These are phyloP conservation scores for Erpobdella octoculata DNA, from an alignment of 2,888 invertebrate genomes.

Conservation along the genomic window DNA sequence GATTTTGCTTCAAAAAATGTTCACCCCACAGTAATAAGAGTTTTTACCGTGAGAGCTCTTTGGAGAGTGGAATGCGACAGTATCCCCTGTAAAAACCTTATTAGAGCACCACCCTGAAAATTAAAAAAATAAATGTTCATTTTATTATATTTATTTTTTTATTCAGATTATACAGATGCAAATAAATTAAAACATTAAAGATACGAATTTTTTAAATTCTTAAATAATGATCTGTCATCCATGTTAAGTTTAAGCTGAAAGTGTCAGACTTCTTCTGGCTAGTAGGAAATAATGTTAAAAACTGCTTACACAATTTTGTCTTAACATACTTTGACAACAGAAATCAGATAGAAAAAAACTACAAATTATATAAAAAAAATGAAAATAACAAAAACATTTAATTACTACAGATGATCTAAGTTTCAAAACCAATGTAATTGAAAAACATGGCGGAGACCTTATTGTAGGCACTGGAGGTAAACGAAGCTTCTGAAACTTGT, in stretches of 20 bases:
- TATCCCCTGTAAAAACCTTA: slow-evolving; percentile 32
- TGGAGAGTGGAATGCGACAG: slow-evolving; percentile 18
- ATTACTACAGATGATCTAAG: neutral
- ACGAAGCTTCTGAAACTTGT: slow-evolving; percentile 19
- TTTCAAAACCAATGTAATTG: neutral
- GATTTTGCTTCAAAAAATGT: neutral
- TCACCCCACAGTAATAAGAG: neutral
- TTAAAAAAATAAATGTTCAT: neutral
- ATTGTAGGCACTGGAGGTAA: slow-evolving; percentile 29
- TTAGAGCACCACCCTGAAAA: slow-evolving; percentile 32
- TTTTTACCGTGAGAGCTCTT: slow-evolving; percentile 25
- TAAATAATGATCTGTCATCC: no score
- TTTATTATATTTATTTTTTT: neutral
- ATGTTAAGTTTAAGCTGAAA: no score
- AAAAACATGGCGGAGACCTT: slow-evolving; percentile 18
- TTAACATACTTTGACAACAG: no score
- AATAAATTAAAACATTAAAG: no score
- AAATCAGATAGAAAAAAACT: no score
- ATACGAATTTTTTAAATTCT: no score
- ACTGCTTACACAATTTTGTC: no score
- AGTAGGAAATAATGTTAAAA: no score
- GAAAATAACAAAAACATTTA: no score
- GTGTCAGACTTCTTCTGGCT: no score
- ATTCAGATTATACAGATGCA: neutral
- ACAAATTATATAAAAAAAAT: no score